phyloP scores from a whole-genome alignment of 2,797 vertebrate genomes.

The Pangasius djambal region DNA sequence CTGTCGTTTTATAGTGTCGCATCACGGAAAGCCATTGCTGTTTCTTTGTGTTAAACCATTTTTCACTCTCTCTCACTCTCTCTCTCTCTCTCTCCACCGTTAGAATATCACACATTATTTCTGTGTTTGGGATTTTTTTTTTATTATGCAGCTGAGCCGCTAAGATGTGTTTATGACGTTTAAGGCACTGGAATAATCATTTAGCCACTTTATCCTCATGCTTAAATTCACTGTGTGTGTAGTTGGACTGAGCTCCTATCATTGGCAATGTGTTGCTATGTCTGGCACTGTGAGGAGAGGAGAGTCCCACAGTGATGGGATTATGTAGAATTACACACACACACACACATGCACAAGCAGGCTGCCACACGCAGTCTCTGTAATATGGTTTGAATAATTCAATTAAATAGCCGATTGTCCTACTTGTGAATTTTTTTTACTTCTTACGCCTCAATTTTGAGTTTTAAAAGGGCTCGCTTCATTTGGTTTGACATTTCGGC shows the following conservation, averaged over 20 bases:
- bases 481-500: conserved; percentile 19
- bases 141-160: neutral
- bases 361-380: conserved; percentile 18
- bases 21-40: conserved; percentile 39
- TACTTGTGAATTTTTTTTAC: neutral
- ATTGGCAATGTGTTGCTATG: conserved; percentile 72
- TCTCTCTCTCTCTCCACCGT: neutral
- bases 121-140: neutral
- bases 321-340: conserved; percentile 70
- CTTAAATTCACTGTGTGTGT: conserved; percentile 32
- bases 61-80: conserved; percentile 40
- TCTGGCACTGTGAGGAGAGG: conserved; percentile 73
- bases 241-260: conserved; percentile 57
- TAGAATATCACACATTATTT: conserved; percentile 28
- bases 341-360: conserved; percentile 46
- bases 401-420: conserved; percentile 27
- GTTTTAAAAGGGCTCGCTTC: neutral
- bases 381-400: conserved; percentile 35
- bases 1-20: conserved; percentile 67
- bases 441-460: neutral
- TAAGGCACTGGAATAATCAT: conserved; percentile 28
- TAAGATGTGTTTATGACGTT: conserved; percentile 42
- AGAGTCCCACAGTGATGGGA: conserved; percentile 68
- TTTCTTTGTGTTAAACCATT: conserved; percentile 46
- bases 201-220: conserved; percentile 6